Base-by-base conservation (phyloP, 2,888 invertebrate species). In the Noctua pronuba region DNA sequence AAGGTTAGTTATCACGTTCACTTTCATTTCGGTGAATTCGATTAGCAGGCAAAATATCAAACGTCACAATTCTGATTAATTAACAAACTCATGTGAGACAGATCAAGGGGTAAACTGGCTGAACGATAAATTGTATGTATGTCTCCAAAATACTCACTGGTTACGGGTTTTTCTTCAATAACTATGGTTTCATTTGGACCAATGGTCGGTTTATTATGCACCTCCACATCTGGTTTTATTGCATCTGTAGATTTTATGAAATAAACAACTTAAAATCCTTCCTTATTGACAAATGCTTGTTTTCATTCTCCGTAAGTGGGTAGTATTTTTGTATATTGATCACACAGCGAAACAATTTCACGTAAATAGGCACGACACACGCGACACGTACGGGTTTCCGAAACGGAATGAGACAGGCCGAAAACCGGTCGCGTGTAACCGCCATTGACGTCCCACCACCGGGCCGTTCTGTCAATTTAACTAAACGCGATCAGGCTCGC, bases 201-300 rank as follows among this genome's bases (percentile, higher is more conserved):
- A 92, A 94, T 92, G 92, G 92, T 93, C 88, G 94, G 89, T 94
- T 94, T 95, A 93, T 88, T 83, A 86, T 93, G 93, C 96, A 96
- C 95, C 94, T 94, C 96, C 94, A 92, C 96, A 92, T 94, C 95
- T 90, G 95, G 94, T 91, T 93, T 94, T 92, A 94, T 91, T 89
- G 94, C 88, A 96, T 96, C 96, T 96, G 96, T 95, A 93, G 96
- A 95, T 95, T 93, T 94, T 95, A 93, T 93, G 92, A 91, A 94
- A 94, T 95, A 95, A 94, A 89, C 91, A 93, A 93, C 92, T 95
- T 94, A 92, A 89, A 92, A 90, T 91, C 78, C 84, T 88, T 90
- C 89, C 88, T 87, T 87, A 81, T 87, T 73, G 78, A 83, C 60
- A 83, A 79, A 82, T 86, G 88, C 83, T 88, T 88, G 79, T 88